phyloP scores from a whole-genome alignment of 2,888 invertebrate species.

The Cheilosia grossa region DNA sequence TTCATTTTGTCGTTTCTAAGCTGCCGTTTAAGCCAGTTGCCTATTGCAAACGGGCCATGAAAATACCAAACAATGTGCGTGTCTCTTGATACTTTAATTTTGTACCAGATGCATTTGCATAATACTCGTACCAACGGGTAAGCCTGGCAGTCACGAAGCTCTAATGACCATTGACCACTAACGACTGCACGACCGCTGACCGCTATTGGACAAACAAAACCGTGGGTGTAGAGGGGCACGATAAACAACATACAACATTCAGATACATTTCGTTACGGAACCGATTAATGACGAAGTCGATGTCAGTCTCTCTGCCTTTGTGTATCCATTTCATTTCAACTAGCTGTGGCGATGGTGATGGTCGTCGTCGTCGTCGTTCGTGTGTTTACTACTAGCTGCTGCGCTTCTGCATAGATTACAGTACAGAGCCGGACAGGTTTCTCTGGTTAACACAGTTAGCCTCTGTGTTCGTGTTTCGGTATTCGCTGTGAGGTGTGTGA shows the following conservation, averaged over 20 bases:
- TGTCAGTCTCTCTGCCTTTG: conserved; percentile 27
- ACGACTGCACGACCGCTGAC: conserved; percentile 22
- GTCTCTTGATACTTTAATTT: no score
- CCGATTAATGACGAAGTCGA: conserved; percentile 68
- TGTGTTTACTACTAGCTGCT: conserved; percentile 51
- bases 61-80: no score
- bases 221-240: conserved; percentile 7
- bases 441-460: conserved; percentile 56
- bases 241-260: conserved; percentile 60
- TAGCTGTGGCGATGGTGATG: conserved; percentile 13
- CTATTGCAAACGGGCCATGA: no score
- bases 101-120: conserved; percentile 28
- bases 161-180: conserved; percentile 42
- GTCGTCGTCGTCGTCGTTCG: conserved; percentile 7
- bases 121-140: conserved; percentile 51
- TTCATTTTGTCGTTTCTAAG: no score
- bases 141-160: conserved; percentile 67
- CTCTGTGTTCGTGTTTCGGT: conserved; percentile 6
- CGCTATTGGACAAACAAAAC: conserved; percentile 23
- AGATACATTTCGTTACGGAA: conserved; percentile 67
- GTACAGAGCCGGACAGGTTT: conserved; percentile 54
- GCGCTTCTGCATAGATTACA: conserved; percentile 9
- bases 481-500: conserved; percentile 61
- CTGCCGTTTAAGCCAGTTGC: no score
- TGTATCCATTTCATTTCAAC: conserved; percentile 69